Conservation (phyloP, 2,888 invertebrate species). For the Hypselothyrea guttata region DNA sequence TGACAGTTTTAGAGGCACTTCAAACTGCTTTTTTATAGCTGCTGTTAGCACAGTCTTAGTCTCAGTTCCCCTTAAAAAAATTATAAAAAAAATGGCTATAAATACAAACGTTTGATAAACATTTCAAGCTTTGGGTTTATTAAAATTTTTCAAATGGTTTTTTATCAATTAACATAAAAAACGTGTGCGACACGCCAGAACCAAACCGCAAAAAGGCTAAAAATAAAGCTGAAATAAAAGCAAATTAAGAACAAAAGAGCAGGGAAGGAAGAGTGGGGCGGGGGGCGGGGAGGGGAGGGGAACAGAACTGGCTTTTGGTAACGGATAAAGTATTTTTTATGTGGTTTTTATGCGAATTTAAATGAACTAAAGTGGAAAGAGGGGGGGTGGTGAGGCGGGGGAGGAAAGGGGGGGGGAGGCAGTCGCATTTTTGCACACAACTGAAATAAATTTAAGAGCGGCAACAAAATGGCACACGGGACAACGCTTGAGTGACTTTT, state of each 20-base stretch:
- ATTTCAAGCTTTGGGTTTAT: slow-evolving; percentile 41
- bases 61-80: too few species aligned
- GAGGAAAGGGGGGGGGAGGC: background rate
- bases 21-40: too few species aligned
- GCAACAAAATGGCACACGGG: slow-evolving; percentile 62
- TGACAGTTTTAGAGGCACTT: too few species aligned
- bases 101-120: slow-evolving; percentile 17
- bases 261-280: too few species aligned
- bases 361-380: slow-evolving; percentile 37
- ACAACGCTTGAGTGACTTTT: slow-evolving; percentile 74
- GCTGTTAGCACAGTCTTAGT: too few species aligned
- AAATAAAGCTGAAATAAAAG: slow-evolving; percentile 1
- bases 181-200: slow-evolving; percentile 24
- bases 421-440: slow-evolving; percentile 37
- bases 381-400: background rate
- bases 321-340: slow-evolving; percentile 20
- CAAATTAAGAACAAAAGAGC: slow-evolving; percentile 25
- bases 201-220: too few species aligned
- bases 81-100: too few species aligned
- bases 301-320: slow-evolving; percentile 38
- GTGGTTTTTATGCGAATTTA: slow-evolving; percentile 65
- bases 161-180: slow-evolving; percentile 62
- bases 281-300: too few species aligned
- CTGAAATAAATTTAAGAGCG: slow-evolving; percentile 19
- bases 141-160: slow-evolving; percentile 36